Evolutionary conservation across 2,888 invertebrate species (phyloP), one percentile per base, ranked within the genome.

Genomic region (Xylophagus ater): DNA sequence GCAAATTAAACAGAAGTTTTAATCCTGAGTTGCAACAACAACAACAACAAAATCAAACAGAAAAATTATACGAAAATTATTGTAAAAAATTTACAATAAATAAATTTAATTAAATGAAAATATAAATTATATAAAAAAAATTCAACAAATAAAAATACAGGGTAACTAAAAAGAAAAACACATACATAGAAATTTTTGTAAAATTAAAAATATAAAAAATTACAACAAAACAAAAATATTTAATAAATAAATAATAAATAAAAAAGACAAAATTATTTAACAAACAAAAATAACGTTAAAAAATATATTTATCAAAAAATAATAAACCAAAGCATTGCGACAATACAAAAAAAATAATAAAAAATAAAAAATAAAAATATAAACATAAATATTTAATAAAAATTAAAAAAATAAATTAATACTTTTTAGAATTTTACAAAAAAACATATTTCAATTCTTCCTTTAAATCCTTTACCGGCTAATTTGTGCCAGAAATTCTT

Each of bases 341-440:
- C 37, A 37, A 37, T 37, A 37, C 31, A 14, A 18, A 32, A 32
- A 32, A 37, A 15, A 37, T 37, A 13, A 19, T 34, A 34, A 23
- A 21, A 36, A 30, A 35, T 31, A 15, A 9, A 7, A 19, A 9
- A 17, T 19, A 19, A 4, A 10, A 31, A 17, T 31, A n/a, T 8
- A 19, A 24, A 12, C n/a, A n/a, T 25, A 35, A 17, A 35, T 34
- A 26, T 9, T 12, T 26, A 13, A n/a, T n/a, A n/a, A n/a, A n/a
- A n/a, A n/a, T n/a, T n/a, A n/a, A n/a, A n/a, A n/a, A n/a, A n/a
- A n/a, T n/a, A n/a, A n/a, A n/a, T n/a, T n/a, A n/a, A n/a, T n/a
- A n/a, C n/a, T n/a, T n/a, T n/a, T n/a, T n/a, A n/a, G n/a, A n/a
- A n/a, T n/a, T n/a, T n/a, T n/a, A n/a, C n/a, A n/a, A n/a, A n/a